A percentile compares a stretch with the other conserved stretches of the same genome.
phyloP scores from a whole-genome alignment of 2,797 vertebrate genomes.

The Poeciliopsis turneri region DNA sequence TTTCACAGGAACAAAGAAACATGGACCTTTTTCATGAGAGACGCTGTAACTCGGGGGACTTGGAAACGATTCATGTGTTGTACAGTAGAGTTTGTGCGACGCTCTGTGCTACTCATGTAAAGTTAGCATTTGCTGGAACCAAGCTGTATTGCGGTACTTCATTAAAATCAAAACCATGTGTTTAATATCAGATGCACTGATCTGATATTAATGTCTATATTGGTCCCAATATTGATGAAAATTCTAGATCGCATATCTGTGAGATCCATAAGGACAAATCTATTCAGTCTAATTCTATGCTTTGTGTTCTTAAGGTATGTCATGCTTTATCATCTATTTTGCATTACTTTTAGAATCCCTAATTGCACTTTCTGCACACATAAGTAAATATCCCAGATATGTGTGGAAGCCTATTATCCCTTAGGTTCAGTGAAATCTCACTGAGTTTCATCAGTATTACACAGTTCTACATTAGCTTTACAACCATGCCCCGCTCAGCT shows the following conservation, averaged over 20 bases:
- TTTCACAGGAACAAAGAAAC: constrained; percentile 4
- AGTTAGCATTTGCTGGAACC: neutral
- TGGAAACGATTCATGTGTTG: neutral
- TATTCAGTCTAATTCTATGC: too few species aligned
- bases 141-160: neutral
- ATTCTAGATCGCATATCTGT: too few species aligned
- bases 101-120: neutral
- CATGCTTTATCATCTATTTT: too few species aligned
- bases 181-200: neutral
- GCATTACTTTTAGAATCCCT: too few species aligned
- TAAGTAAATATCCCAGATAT: too few species aligned
- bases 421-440: neutral
- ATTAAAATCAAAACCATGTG: neutral
- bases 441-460: neutral
- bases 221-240: too few species aligned
- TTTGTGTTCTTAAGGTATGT: neutral
- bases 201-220: too few species aligned
- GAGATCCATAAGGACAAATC: too few species aligned
- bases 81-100: neutral
- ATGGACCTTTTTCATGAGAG: neutral
- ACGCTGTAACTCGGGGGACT: neutral
- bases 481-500: neutral
- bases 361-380: too few species aligned
- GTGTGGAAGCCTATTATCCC: too few species aligned
- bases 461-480: neutral